Percentiles rank a stretch among this genome's conserved stretches.
Evolutionary conservation across 2,888 invertebrate genomes (phyloP).

Genomic region (Lycocerus yunnanus): DNA sequence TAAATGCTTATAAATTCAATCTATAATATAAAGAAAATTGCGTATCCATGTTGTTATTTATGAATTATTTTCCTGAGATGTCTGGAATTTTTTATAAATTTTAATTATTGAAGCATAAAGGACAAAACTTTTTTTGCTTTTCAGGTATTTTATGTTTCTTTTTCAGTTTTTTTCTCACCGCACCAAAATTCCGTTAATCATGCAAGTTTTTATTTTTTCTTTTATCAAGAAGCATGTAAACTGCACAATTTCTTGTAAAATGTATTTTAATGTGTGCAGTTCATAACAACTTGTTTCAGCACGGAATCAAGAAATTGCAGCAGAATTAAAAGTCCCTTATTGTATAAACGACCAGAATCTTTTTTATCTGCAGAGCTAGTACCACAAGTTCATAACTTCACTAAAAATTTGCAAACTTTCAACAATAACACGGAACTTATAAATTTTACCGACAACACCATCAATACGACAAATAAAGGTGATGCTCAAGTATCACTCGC

Average conservation of each 20-base stretch:
- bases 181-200: background rate
- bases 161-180: background rate
- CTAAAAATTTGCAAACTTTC: conserved; percentile 11
- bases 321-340: conserved; percentile 12
- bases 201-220: background rate
- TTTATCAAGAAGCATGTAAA: conserved; percentile 9
- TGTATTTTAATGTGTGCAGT: background rate
- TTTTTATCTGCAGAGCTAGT: background rate
- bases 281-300: conserved; percentile 18
- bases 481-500: background rate
- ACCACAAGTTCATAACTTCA: conserved; percentile 12
- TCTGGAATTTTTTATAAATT: background rate
- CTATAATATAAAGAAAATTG: too few relatives aligned
- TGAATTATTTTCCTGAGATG: background rate
- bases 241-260: background rate
- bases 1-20: too few relatives aligned
- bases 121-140: background rate
- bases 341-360: conserved; percentile 16
- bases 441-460: conserved; percentile 4
- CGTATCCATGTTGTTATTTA: too few relatives aligned
- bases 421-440: conserved; percentile 17
- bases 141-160: background rate
- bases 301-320: conserved; percentile 27
- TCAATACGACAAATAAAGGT: background rate
- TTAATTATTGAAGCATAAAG: background rate